Evolutionary conservation across 2,113 vertebrate species (phyloP), one percentile per base, ranked within the genome.

Genomic region (Dryoscopus gambensis): DNA sequence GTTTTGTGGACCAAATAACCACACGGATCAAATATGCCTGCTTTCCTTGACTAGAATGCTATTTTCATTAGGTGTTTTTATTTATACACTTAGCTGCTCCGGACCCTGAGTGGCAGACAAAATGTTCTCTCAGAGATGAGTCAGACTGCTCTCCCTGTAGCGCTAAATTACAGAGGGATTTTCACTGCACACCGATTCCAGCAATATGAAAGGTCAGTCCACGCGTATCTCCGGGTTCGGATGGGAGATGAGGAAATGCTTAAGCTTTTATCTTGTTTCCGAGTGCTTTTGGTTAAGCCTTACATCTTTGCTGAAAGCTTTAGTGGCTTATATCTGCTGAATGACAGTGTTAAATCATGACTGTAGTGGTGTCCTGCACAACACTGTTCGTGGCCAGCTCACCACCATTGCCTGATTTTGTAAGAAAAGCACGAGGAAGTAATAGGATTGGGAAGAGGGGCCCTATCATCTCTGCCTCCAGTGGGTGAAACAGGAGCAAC

Each of bases 201-300:
- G 95, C 86, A 85, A 30, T 55, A 83, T 30, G 71, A 97, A 98
- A 97, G 97, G 97, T 98, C 97, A 97, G 82, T 24, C 80, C 90
- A 92, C 97, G 95, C 71, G 9, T 11, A 96, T 93, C 86, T 94
- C 81, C 6, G 3, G 88, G 64, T 97, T 93, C 2, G 4, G 89
- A 90, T 16, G 74, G 28, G 75, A 94, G 93, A 96, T 60, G 88
- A 96, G 84, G 91, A 92, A 93, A 89, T 82, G 81, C 76, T 91
- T 95, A 93, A 97, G 97, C 96, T 97, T 97, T 97, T 97, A 92
- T 97, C 97, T 97, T 96, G 96, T 96, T 97, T 95, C 95, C 2
- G 8, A 96, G 96, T 87, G 97, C 91, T 92, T 82, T 80, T 67
- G 95, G 96, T 97, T 97, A 97, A 98, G 97, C 92, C 94, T 95